These are phyloP conservation scores for Nasalis larvatus DNA, from an alignment of 2,113 vertebrate species.

Conservation along the genomic window DNA sequence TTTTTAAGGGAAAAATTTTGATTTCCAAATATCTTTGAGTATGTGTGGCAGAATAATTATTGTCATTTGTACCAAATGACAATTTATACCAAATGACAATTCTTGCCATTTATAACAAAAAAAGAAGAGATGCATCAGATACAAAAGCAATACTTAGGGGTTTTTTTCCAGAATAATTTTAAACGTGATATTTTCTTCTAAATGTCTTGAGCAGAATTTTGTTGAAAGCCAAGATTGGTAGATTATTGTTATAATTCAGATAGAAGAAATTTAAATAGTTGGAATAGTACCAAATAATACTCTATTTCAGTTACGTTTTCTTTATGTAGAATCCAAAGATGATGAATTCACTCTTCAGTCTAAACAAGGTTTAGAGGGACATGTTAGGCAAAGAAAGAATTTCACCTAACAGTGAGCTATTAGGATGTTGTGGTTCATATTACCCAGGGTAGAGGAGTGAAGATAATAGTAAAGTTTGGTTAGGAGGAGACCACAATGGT, in stretches of 20 bases:
- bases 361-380: background rate
- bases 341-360: background rate
- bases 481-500: background rate
- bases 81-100: background rate
- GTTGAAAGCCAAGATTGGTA: background rate
- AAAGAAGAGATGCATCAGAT: background rate
- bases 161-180: background rate
- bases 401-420: background rate
- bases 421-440: background rate
- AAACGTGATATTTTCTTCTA: background rate
- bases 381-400: background rate
- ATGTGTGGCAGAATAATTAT: conserved; percentile 78
- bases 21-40: conserved; percentile 73
- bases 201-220: conserved; percentile 32
- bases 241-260: background rate
- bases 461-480: background rate
- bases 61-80: conserved; percentile 61
- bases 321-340: background rate
- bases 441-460: background rate
- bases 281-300: background rate
- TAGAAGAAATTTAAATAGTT: conserved; percentile 22
- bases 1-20: conserved; percentile 1
- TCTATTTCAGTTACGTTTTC: background rate
- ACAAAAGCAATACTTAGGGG: background rate
- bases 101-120: conserved; percentile 71